Conservation (phyloP, 2,888 invertebrate genomes). For the Amphimallon solstitiale region DNA sequence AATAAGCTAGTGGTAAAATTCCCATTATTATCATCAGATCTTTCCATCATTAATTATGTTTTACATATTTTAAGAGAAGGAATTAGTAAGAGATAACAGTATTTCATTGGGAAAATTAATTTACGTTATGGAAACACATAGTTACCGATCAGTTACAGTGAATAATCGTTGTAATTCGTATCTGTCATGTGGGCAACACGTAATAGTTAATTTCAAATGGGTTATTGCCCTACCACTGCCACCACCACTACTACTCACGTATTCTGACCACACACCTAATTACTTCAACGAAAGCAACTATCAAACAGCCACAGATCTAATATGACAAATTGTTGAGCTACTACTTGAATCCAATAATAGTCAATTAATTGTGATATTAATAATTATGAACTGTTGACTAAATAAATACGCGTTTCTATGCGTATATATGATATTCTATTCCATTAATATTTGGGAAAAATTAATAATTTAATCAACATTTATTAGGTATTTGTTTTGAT, state of each 20-base stretch:
- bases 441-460: no score
- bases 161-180: slow-evolving; percentile 13
- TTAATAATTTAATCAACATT: no score
- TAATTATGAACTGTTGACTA: background rate
- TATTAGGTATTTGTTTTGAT: no score
- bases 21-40: no score
- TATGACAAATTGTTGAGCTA: slow-evolving; percentile 15
- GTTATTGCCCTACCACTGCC: slow-evolving; percentile 10
- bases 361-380: background rate
- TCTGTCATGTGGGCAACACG: background rate
- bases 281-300: slow-evolving; percentile 22
- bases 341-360: background rate
- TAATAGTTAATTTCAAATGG: slow-evolving; percentile 7
- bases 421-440: no score
- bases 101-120: no score
- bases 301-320: background rate
- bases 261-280: slow-evolving; percentile 15
- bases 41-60: no score
- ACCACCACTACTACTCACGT: slow-evolving; percentile 9
- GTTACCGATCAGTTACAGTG: background rate
- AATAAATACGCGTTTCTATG: background rate
- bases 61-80: no score
- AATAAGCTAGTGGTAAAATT: no score
- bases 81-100: no score
- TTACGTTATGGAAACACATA: background rate